Evolutionary conservation across 1,140 invertebrate genomes (phyloP), one percentile per base, ranked within the genome.

Genomic region (Drosophila setifemur): DNA sequence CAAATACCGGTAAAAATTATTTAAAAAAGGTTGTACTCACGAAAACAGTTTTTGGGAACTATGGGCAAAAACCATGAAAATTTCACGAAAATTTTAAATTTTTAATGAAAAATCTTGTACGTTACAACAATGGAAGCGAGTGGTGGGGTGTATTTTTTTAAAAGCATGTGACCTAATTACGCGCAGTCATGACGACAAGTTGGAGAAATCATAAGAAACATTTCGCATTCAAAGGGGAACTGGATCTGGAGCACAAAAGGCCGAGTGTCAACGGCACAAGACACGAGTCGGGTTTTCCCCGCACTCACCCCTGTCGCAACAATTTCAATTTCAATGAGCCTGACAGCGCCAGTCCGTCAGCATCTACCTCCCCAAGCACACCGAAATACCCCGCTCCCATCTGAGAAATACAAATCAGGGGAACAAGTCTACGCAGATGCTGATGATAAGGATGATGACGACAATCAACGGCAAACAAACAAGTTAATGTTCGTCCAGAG

Each of bases 91-190:
- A 72, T 40, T 52, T 72, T 71, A 86, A 71, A 72, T 47, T 85
- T 81, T 74, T 86, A 86, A 85, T 85, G 81, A 86, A 86, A 79
- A 85, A 68, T 86, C 70, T 79, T 71, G 53, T 63, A 25, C 31
- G 44, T 71, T 37, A 52, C 35, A 42, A 6, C 49, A 25, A 66
- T 53, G 49, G 21, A 48, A 48, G 47, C 28, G 26, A 8, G 9
- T 42, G 14, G 37, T 11, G 23, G 26, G 16, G 18, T 9, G 43
- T 48, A 31, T 85, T 85, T 85, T 79, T 43, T 35, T 86, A 81
- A 85, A 85, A 79, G 75, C 81, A 86, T 85, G 75, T 85, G 79
- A 85, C 79, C 79, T 81, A 85, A 85, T 85, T 85, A 85, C 68
- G 40, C 55, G 75, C 81, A 85, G 81, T 85, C 79, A 81, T 64